Evolutionary conservation across 2,888 invertebrate species (phyloP), one percentile per base, ranked within the genome.

Genomic region (Leptodirus hochenwartii): DNA sequence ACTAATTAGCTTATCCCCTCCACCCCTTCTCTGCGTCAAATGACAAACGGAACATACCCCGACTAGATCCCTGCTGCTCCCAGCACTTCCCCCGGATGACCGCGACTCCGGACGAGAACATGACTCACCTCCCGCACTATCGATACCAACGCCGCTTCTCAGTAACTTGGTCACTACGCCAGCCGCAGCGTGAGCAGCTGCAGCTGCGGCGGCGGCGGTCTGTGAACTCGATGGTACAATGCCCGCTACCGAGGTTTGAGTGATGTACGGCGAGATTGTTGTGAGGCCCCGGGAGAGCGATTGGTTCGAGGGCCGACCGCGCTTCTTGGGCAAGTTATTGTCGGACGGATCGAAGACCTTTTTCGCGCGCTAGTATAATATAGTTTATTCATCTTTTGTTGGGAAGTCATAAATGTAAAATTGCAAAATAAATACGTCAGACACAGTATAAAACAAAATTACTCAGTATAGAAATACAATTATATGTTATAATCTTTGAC

Each of bases 321-420:
- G 58, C 23, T 53, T 74, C 75, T 46, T 70, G 6, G 81, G 79
- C 20, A 78, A 56, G 52, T 80, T 77, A 40, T 75, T 76, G 44
- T 82, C 81, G 1, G 82, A 82, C 3, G 84, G 84, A 54, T 84
- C 82, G 47, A 82, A 84, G 1, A 84, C 81, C 49, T 77, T 77
- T 47, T 79, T 81, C 0, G 80, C 81, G 61, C 79, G 71, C 69
- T 67, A 44, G 32, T 36, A 39, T 17, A 27, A 25, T 22, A 14
- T 22, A n/a, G n/a, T n/a, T n/a, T n/a, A n/a, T n/a, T n/a, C n/a
- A n/a, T n/a, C n/a, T n/a, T n/a, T n/a, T n/a, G n/a, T n/a, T n/a
- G n/a, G n/a, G n/a, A n/a, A n/a, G n/a, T n/a, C n/a, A n/a, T n/a
- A n/a, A n/a, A n/a, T n/a, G n/a, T n/a, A n/a, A n/a, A n/a, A n/a